phyloP scores from a whole-genome alignment of 2,888 invertebrate genomes.

The Apodemia duryi region DNA sequence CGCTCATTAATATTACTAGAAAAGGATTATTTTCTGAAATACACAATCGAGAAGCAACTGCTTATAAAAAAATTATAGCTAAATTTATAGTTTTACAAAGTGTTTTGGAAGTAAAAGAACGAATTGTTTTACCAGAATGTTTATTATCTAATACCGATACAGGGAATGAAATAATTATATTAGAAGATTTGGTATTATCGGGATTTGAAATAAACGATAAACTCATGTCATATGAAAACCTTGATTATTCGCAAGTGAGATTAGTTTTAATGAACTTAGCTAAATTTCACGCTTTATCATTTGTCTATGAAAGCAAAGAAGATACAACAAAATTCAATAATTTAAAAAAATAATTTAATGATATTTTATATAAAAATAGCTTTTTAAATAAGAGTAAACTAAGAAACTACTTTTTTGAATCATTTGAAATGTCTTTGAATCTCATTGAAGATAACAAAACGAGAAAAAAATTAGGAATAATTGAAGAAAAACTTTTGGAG shows the following conservation, averaged over 20 bases:
- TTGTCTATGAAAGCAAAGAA: constrained; percentile 45
- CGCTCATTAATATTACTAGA: constrained; percentile 56
- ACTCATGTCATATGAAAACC: constrained; percentile 41
- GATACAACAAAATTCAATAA: constrained; percentile 36
- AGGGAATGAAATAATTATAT: constrained; percentile 55
- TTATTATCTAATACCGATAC: constrained; percentile 44
- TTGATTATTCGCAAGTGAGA: constrained; percentile 44
- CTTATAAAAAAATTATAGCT: constrained; percentile 49
- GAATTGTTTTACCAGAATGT: constrained; percentile 49
- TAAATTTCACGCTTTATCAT: constrained; percentile 60
- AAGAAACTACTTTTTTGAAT: constrained; percentile 54
- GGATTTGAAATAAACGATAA: constrained; percentile 50
- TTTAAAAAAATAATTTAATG: constrained; percentile 40
- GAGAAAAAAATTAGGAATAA: constrained; percentile 42
- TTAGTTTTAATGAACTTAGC: constrained; percentile 52
- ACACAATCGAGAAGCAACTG: constrained; percentile 57
- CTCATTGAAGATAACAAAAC: constrained; percentile 43
- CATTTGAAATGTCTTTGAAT: constrained; percentile 53
- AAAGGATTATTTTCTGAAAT: constrained; percentile 59
- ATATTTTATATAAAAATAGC: constrained; percentile 52
- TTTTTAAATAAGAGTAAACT: constrained; percentile 59
- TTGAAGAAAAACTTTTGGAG: constrained; percentile 45
- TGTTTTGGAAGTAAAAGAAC: constrained; percentile 37
- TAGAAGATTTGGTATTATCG: constrained; percentile 52
- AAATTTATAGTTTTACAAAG: constrained; percentile 48